Base-by-base conservation (phyloP, 2,113 vertebrate genomes). In the Urocynchramus pylzowi region DNA sequence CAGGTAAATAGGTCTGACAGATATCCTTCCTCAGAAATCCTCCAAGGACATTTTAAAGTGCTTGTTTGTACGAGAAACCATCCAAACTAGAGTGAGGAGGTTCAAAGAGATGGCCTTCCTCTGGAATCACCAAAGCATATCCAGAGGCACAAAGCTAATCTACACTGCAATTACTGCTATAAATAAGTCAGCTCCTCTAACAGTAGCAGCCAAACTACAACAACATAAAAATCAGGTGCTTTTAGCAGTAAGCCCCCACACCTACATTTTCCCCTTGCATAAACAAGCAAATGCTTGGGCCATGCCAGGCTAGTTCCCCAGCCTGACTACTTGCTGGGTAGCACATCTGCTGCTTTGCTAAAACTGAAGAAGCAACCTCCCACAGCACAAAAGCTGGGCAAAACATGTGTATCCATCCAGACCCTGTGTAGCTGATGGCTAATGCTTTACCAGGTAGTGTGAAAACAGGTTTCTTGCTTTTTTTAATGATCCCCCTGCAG, bases 261-360 rank as follows among this genome's bases (percentile, higher is more conserved):
- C 23, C 16, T 52, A 14, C 44, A 5, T 65, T 52, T 54, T 86
- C 42, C 10, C 21, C 28, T 64, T 56, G 20, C 8, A 28, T 7
- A 52, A 87, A 60, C 35, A 87, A 65, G 27, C 19, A 57, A 65
- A 50, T 11, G 28, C 16, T 75, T 35, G 53, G 52, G 41, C 20
- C 30, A 11, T 0, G 0, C 13, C 1, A 2, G 81, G 63, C 41
- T 64, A 16, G 15, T 16, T 28, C 11, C 24, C 28, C 10, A 37
- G n/a, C 8, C 44, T 28, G 31, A 52, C 33, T 42, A 4, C 37
- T 53, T 84, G 44, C 28, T 64, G 42, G 9, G 13, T 16, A 50
- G 12, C 28, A 65, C 45, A 81, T 44, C 60, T 57, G 44, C 45
- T 74, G 15, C 16, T 63, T 17, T 30, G 42, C 19, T 70, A 45